Percentiles rank a stretch among this genome's conserved stretches.
Conservation (phyloP, 2,113 vertebrate genomes). For the Dinomys branickii region DNA sequence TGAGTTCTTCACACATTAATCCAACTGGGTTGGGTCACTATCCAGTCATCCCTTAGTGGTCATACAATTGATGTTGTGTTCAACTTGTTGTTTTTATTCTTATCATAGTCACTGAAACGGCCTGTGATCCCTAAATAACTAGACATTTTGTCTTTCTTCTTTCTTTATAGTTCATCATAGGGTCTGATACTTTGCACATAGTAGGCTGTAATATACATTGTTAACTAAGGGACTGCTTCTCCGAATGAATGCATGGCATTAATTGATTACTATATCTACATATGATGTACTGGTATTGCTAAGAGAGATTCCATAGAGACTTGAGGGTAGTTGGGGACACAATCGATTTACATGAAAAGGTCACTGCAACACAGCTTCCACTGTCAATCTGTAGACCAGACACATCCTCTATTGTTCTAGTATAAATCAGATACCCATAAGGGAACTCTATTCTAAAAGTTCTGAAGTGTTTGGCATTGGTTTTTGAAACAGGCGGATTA, state of each 20-base stretch:
- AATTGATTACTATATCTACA: not conserved
- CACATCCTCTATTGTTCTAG: not conserved
- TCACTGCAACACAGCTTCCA: not conserved
- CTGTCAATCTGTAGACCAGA: not conserved
- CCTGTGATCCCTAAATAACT: not conserved
- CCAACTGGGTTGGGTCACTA: not conserved
- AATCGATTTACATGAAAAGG: not conserved
- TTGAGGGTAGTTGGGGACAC: not conserved
- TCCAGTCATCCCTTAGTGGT: not conserved
- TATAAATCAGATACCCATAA: not conserved
- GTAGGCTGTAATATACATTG: not conserved
- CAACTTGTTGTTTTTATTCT: constrained; percentile 23
- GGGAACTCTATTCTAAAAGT: constrained; percentile 4
- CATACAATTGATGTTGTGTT: not conserved
- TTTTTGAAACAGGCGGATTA: constrained; percentile 41
- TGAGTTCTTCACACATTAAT: not conserved
- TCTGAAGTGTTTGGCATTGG: not conserved
- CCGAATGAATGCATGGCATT: not conserved
- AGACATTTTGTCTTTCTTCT: constrained; percentile 6
- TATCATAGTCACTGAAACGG: not conserved
- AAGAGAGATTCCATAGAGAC: not conserved
- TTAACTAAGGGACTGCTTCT: not conserved
- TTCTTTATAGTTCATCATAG: not conserved
- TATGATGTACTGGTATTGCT: not conserved
- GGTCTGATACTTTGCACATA: not conserved